These are phyloP conservation scores for Ophion ventricosus DNA, from an alignment of 2,888 invertebrate genomes.

Conservation along the genomic window DNA sequence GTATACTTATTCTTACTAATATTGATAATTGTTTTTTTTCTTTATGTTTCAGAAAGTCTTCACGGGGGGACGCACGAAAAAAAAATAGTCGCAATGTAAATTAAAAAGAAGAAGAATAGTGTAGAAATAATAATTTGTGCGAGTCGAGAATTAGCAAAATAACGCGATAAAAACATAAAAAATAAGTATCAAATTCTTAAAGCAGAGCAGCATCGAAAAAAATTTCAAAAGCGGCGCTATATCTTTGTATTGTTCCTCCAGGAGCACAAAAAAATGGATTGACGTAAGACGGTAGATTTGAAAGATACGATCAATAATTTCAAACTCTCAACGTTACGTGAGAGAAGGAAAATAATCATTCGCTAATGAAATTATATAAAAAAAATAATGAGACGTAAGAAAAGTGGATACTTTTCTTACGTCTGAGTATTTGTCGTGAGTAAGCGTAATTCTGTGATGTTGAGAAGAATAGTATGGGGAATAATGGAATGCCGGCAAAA, in stretches of 20 bases:
- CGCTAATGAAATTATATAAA: background rate
- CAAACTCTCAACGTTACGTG: no score
- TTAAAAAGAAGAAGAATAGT: background rate
- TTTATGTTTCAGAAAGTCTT: slow-evolving; percentile 23
- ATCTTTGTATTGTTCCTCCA: background rate
- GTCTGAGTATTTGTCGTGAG: background rate
- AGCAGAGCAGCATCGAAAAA: background rate
- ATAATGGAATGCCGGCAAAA: slow-evolving; percentile 15
- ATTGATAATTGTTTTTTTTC: background rate
- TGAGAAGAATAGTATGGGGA: background rate
- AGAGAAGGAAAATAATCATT: no score
- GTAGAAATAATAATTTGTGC: background rate
- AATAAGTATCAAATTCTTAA: no score
- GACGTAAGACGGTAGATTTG: background rate
- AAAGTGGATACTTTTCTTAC: background rate
- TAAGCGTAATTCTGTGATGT: slow-evolving; percentile 5
- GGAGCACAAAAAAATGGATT: background rate
- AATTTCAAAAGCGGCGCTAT: background rate
- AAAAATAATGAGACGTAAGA: background rate
- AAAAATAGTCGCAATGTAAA: background rate
- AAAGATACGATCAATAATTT: background rate
- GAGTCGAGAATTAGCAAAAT: background rate
- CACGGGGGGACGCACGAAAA: background rate
- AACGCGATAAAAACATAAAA: no score
- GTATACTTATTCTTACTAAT: no score